These are phyloP conservation scores for Rhizoglyphus robini DNA, from an alignment of 1,140 invertebrate species.

Conservation along the genomic window DNA sequence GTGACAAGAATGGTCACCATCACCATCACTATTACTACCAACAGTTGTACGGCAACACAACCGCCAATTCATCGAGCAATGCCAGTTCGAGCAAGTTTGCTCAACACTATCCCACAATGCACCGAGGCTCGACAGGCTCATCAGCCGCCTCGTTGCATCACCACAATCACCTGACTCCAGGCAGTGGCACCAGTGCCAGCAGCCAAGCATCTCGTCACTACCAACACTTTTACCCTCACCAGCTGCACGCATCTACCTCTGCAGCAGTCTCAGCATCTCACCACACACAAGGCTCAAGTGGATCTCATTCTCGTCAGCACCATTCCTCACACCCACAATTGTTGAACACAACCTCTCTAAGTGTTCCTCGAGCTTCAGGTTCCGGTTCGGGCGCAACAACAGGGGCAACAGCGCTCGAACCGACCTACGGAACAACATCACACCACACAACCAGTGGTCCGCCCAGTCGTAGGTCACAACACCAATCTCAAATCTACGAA, in stretches of 20 bases:
- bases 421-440: neutral
- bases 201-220: constrained; percentile 3
- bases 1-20: neutral
- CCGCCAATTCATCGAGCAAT: neutral
- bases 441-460: neutral
- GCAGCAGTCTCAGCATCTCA: neutral
- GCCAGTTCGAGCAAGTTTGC: neutral
- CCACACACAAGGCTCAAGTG: too few species aligned
- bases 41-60: neutral
- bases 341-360: neutral
- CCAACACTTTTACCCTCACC: constrained; percentile 4
- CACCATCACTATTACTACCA: constrained; percentile 5
- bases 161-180: neutral
- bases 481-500: neutral
- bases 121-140: neutral
- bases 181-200: neutral
- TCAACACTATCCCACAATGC: neutral
- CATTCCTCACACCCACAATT: constrained; percentile 15
- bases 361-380: neutral
- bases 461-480: neutral
- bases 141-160: neutral
- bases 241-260: too few species aligned
- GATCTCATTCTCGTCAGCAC: neutral
- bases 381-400: neutral
- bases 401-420: neutral